Percentiles rank a stretch among this genome's conserved stretches.
Conservation (phyloP, 2,113 vertebrate species). For the Nothocercus julius region DNA sequence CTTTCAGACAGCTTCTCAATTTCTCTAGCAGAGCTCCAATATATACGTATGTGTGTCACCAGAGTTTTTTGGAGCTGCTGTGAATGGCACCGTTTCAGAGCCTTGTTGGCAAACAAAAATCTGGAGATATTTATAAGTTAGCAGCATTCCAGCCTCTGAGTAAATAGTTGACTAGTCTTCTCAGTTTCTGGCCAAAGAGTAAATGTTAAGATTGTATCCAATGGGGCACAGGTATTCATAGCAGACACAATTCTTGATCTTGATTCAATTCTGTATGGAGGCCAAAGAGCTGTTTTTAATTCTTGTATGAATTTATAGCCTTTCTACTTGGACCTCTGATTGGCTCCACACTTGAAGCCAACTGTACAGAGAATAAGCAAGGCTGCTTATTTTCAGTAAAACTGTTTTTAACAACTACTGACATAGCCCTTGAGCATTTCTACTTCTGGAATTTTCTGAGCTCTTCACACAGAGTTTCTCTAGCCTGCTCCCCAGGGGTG, state of each 20-base stretch:
- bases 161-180: slow-evolving; percentile 16
- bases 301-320: slow-evolving; percentile 12
- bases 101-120: not conserved
- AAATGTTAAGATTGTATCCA: not conserved
- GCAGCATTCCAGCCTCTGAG: not conserved
- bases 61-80: not conserved
- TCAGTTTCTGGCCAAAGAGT: slow-evolving; percentile 5
- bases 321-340: not conserved
- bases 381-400: not conserved
- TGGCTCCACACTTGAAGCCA: not conserved
- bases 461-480: not conserved
- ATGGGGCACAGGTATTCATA: not conserved
- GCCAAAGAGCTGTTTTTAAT: slow-evolving; percentile 26
- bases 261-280: not conserved
- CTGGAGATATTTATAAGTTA: slow-evolving; percentile 18
- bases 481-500: not conserved
- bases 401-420: not conserved
- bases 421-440: not conserved
- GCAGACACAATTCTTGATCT: not conserved
- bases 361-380: not conserved
- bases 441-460: not conserved
- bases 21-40: not conserved
- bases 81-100: not conserved
- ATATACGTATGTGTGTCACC: not conserved
- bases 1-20: not conserved